phyloP scores from a whole-genome alignment of 2,888 invertebrate genomes.

The Euplagia quadripunctaria region DNA sequence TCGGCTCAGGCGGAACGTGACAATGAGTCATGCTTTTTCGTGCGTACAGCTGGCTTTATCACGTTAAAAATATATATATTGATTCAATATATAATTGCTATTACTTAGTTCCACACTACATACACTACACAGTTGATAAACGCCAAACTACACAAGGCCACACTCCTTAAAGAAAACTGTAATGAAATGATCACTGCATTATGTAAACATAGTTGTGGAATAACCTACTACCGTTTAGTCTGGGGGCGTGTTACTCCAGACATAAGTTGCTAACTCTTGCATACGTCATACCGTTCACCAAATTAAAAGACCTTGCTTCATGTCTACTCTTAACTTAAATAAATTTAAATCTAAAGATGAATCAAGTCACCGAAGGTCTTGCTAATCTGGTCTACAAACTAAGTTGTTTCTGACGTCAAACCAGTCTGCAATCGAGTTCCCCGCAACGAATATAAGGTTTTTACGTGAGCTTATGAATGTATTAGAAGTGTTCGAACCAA shows the following conservation, averaged over 20 bases:
- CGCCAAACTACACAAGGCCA: background rate
- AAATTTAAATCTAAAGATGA: conserved; percentile 11
- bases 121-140: no score
- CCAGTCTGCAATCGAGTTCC: conserved; percentile 36
- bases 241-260: conserved; percentile 53
- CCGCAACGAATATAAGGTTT: conserved; percentile 49
- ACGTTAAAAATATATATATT: no score
- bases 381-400: conserved; percentile 38
- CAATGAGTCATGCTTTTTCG: no score
- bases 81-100: no score
- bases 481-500: conserved; percentile 33
- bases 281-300: conserved; percentile 28
- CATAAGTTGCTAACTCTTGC: conserved; percentile 50
- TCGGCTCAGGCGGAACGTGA: no score
- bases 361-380: conserved; percentile 34
- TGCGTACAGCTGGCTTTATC: no score
- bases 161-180: background rate
- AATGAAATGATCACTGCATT: background rate
- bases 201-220: conserved; percentile 20
- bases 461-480: conserved; percentile 54
- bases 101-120: no score
- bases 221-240: conserved; percentile 34
- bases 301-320: conserved; percentile 17
- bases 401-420: conserved; percentile 50
- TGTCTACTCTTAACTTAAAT: background rate